These are phyloP conservation scores for Listrodromus nycthemerus DNA, from an alignment of 2,888 invertebrate species.

Conservation along the genomic window DNA sequence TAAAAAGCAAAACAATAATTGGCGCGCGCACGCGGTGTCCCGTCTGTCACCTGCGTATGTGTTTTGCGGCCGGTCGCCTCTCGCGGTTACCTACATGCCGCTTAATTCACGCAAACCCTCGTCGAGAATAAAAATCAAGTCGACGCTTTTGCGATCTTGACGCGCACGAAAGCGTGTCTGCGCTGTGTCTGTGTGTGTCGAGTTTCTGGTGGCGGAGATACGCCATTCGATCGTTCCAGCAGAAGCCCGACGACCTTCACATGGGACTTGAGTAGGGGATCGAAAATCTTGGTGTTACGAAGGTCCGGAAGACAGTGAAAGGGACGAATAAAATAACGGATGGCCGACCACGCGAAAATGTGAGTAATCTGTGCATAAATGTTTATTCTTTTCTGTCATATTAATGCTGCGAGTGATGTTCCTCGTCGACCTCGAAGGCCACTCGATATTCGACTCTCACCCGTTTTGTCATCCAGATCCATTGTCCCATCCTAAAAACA, in stretches of 20 bases:
- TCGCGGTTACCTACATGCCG: conserved; percentile 5
- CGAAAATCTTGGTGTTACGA: conserved; percentile 7
- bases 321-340: conserved; percentile 60
- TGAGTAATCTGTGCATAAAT: conserved; percentile 68
- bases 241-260: conserved; percentile 12
- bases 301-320: conserved; percentile 15
- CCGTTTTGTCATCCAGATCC: neutral
- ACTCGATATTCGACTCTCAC: neutral
- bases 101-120: neutral
- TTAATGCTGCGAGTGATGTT: neutral
- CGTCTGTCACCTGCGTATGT: conserved; percentile 39
- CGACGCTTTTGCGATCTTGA: conserved; percentile 11
- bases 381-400: neutral
- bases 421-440: neutral
- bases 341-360: conserved; percentile 79
- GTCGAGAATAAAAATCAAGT: neutral
- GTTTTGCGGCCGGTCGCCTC: neutral
- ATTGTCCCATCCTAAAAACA: neutral
- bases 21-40: conserved; percentile 58
- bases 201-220: neutral
- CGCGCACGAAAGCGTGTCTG: conserved; percentile 19
- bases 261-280: conserved; percentile 7
- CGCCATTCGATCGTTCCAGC: conserved; percentile 8
- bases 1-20: conserved; percentile 39
- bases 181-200: neutral